phyloP scores from a whole-genome alignment of 2,797 vertebrate genomes.

The Micrastur ruficollis region DNA sequence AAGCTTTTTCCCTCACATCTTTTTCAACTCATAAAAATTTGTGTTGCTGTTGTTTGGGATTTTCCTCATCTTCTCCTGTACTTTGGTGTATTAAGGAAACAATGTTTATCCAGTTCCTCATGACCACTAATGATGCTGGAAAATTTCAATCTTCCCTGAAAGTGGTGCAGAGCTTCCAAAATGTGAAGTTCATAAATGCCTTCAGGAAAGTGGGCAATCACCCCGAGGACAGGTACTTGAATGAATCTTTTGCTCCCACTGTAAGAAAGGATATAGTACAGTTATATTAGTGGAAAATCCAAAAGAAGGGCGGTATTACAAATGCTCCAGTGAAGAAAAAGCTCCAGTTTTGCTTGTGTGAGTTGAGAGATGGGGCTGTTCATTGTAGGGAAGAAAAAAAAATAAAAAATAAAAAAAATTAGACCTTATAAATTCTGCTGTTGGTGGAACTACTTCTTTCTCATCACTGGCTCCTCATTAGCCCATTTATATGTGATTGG shows the following conservation, averaged over 20 bases:
- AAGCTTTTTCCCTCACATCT: background rate
- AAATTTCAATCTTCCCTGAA: background rate
- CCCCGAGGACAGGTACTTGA: background rate
- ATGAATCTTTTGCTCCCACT: background rate
- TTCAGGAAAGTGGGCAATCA: background rate
- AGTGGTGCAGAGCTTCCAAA: background rate
- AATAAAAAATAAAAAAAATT: background rate
- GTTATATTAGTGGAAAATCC: background rate
- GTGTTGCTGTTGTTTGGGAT: background rate
- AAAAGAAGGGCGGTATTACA: background rate
- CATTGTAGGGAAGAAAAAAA: background rate
- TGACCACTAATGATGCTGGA: background rate
- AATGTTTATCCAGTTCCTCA: background rate
- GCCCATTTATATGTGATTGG: background rate
- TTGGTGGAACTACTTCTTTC: background rate
- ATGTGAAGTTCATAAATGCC: background rate
- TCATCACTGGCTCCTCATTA: background rate
- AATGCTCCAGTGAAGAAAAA: background rate
- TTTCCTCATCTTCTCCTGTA: background rate
- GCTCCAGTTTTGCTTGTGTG: accelerated
- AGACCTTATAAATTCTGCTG: background rate
- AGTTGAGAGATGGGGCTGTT: background rate
- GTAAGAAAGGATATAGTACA: background rate
- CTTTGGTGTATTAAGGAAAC: background rate
- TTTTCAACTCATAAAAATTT: background rate